Evolutionary conservation across 2,113 vertebrate species (phyloP), one percentile per base, ranked within the genome.

Genomic region (Symphodus melops): DNA sequence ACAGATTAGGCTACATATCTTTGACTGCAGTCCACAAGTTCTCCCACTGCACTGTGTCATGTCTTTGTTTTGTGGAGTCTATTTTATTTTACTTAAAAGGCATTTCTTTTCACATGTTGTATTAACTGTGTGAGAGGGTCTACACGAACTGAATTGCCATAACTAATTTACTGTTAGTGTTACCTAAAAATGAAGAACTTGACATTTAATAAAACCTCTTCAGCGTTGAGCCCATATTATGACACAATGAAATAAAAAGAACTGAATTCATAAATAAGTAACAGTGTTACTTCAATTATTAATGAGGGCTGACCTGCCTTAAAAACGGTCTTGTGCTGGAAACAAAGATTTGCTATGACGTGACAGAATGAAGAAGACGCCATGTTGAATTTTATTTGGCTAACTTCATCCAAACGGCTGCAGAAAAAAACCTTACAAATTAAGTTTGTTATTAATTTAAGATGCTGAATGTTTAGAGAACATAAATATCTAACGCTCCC

Each of bases 191-290:
- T 33, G 28, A 44, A 44, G 6, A 48, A 17, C 46, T 48, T 51
- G 19, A 60, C 16, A 19, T 48, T 19, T 19, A 13, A 44, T 2
- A 19, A 16, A 11, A 49, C 48, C 36, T 41, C 8, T 9, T 49
- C 14, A 19, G 21, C 1, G 19, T 19, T 1, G 57, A 64, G 17
- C 19, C 23, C 16, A 7, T 4, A 1, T 33, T 13, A 14, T 39
- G 23, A 48, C 53, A 55, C 46, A 19, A 37, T 37, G 16, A 21
- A 20, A 25, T 19, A 9, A 48, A 33, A 54, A 12, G n/a, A 21
- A 41, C 49, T 33, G 51, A 19, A 48, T 48, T 33, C 23, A 57
- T 68, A 2, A 68, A 48, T 68, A 55, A 28, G 16, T n/a, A 25
- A 68, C 12, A 3, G 2, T 16, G 20, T 25, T 5, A 8, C 48